These are phyloP conservation scores for Didymodactylos carnosus DNA, from an alignment of 2,888 invertebrate species.

Conservation along the genomic window DNA sequence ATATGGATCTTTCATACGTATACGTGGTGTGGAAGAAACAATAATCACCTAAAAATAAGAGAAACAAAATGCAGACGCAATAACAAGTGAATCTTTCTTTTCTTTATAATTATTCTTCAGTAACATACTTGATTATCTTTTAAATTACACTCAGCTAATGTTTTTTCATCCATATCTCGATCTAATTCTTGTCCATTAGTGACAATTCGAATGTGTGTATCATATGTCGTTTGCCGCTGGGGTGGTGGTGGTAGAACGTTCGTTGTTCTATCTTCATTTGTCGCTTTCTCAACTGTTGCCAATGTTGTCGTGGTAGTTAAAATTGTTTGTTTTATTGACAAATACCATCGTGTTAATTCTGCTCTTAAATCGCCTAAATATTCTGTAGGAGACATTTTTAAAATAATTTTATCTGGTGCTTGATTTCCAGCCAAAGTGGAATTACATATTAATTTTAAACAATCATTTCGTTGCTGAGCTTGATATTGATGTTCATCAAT, in stretches of 20 bases:
- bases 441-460: background rate
- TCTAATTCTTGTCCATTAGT: constrained; percentile 71
- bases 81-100: too few species aligned
- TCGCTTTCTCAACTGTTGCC: constrained; percentile 19
- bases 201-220: constrained; percentile 53
- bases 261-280: too few species aligned
- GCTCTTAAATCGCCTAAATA: constrained; percentile 73
- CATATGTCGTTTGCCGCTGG: background rate
- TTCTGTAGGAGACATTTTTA: constrained; percentile 63
- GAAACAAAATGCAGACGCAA: too few species aligned
- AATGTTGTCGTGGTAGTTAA: constrained; percentile 22
- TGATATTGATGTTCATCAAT: too few species aligned
- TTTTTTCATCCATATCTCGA: constrained; percentile 73
- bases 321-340: background rate
- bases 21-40: background rate
- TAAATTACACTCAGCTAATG: constrained; percentile 69
- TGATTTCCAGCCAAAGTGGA: too few species aligned
- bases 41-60: too few species aligned
- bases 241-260: too few species aligned
- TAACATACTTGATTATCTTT: constrained; percentile 84
- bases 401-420: constrained; percentile 41
- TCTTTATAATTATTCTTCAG: constrained; percentile 34
- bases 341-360: constrained; percentile 84
- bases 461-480: too few species aligned
- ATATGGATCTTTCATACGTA: constrained; percentile 28